A percentile compares a stretch with the other conserved stretches of the same genome.
Evolutionary conservation across 2,113 vertebrate genomes (phyloP).

Genomic region (Romanogobio albipinnatus): DNA sequence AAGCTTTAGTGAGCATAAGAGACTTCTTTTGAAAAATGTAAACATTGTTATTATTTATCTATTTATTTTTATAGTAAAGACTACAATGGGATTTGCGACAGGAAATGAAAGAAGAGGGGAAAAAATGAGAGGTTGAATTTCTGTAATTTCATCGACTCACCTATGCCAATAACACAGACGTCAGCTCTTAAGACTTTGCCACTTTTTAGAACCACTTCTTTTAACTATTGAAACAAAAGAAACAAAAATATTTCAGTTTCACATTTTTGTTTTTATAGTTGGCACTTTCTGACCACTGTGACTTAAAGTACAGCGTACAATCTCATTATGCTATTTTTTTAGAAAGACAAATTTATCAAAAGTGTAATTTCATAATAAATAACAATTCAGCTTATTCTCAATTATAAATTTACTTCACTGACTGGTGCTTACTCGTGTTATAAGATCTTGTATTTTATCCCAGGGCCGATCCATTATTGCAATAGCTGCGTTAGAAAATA

Average conservation of each 20-base stretch:
- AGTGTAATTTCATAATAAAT: background rate
- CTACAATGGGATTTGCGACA: background rate
- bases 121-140: background rate
- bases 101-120: background rate
- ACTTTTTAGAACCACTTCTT: conserved; percentile 97
- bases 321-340: background rate
- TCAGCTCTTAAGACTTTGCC: conserved; percentile 93
- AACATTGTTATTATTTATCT: background rate
- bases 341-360: background rate
- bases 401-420: background rate
- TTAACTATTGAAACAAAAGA: conserved; percentile 77
- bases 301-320: background rate
- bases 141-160: conserved; percentile 71
- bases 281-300: background rate
- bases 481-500: background rate
- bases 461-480: background rate
- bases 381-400: background rate
- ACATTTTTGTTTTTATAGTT: background rate
- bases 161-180: conserved; percentile 92
- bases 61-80: background rate
- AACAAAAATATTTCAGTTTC: conserved; percentile 25
- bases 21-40: background rate
- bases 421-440: background rate
- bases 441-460: background rate
- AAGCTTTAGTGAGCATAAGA: background rate